Base-by-base conservation (phyloP, 2,113 vertebrate species). In the Sceloporus tristichus region DNA sequence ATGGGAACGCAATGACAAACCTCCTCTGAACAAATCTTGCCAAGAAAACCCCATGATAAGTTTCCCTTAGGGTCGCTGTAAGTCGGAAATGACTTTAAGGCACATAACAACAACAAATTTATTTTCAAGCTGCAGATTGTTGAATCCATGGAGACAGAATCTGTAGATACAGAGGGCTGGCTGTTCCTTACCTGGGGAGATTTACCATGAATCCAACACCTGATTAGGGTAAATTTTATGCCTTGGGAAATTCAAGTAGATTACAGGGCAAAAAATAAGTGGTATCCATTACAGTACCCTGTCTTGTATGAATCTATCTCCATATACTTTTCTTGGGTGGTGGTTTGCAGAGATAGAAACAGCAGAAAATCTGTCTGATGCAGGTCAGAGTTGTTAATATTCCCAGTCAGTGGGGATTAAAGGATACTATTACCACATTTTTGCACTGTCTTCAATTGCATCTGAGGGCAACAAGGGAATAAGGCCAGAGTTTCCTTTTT, bases 311-410 rank as follows among this genome's bases (percentile, higher is more conserved):
- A 82, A 66, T 38, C 4, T 81, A 8, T 65, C 11, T 25, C 34
- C 54, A 8, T 59, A 38, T 21, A 0, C 2, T 14, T 29, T 73
- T 4, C n/a, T 27, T 78, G 42, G 42, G 27, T 23, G 68, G 48
- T 40, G 1, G 19, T 40, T 56, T 68, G 13, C 42, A 10, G 34
- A 11, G 79, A n/a, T 34, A 68, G 62, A 85, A 77, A 59, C 38
- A 56, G 48, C 62, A 59, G 79, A 48, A 23, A 16, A 78, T 5
- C 81, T n/a, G 23, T 53, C 7, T 34, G 54, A 42, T 34, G 18
- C 48, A 68, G n/a, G 54, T 62, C 21, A 74, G 65, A 70, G 74
- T 76, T 87, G 79, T 83, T 87, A 84, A 87, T 79, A 82, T 83
- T 86, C 62, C 54, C 79, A 79, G 6, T 79, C 71, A 79, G 53